Evolutionary conservation across 1,140 invertebrate genomes (phyloP).

Genomic region (Melipona quadrifasciata): DNA sequence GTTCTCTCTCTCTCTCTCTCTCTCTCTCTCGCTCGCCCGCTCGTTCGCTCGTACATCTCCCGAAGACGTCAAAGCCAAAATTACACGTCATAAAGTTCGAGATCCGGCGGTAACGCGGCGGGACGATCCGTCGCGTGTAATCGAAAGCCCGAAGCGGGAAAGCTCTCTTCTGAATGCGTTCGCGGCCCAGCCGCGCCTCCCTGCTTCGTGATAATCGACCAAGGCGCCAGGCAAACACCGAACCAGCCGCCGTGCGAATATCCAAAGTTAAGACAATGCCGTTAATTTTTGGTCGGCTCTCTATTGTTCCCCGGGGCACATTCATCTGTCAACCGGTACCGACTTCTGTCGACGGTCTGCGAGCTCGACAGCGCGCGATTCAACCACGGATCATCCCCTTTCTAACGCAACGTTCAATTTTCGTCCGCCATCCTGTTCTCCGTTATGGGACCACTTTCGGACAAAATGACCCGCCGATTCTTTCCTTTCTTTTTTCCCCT

Average conservation of each 20-base stretch:
- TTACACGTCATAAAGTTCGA: conserved; percentile 61
- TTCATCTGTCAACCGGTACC: conserved; percentile 80
- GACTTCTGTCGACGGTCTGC: conserved; percentile 69
- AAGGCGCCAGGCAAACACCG: conserved; percentile 51
- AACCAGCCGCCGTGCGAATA: conserved; percentile 52
- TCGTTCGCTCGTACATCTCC: conserved; percentile 41
- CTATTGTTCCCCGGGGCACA: conserved; percentile 77
- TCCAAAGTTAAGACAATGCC: conserved; percentile 81
- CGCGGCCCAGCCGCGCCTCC: conserved; percentile 46
- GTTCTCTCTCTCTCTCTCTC: neutral
- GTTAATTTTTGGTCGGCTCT: conserved; percentile 80
- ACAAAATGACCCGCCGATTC: neutral
- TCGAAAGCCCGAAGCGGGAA: conserved; percentile 51
- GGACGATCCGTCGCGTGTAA: conserved; percentile 55
- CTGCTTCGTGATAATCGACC: conserved; percentile 66
- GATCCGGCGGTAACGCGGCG: conserved; percentile 52
- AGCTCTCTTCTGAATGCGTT: conserved; percentile 56
- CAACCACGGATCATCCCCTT: conserved; percentile 24
- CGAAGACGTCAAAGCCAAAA: conserved; percentile 58
- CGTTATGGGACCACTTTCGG: neutral
- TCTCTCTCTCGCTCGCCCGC: conserved; percentile 2
- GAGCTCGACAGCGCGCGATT: conserved; percentile 18
- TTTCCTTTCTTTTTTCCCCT: neutral
- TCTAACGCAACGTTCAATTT: neutral
- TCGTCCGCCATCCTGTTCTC: neutral